phyloP scores from a whole-genome alignment of 2,797 vertebrate genomes.

The Cynopterus sphinx region DNA sequence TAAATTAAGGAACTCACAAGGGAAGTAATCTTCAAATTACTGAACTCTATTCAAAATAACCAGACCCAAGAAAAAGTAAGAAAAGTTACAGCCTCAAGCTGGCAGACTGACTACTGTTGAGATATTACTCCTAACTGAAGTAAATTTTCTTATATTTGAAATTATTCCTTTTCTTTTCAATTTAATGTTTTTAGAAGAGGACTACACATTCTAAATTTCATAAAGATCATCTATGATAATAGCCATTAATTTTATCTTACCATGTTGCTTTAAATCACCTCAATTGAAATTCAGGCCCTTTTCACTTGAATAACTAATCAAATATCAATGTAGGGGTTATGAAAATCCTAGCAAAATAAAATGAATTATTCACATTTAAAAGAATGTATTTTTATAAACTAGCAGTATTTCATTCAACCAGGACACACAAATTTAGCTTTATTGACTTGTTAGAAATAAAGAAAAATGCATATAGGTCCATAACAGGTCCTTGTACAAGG shows the following conservation, averaged over 20 bases:
- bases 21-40: slow-evolving; percentile 49
- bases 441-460: slow-evolving; percentile 24
- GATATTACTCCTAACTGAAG: slow-evolving; percentile 1
- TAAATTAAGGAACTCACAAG: slow-evolving; percentile 64
- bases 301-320: neutral
- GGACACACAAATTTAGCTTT: slow-evolving; percentile 54
- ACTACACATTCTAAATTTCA: neutral
- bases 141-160: slow-evolving; percentile 40
- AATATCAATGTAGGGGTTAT: neutral
- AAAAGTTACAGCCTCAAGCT: slow-evolving; percentile 30
- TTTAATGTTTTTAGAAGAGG: slow-evolving; percentile 11
- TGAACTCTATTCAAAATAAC: slow-evolving; percentile 22
- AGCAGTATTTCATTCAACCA: slow-evolving; percentile 66
- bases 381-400: slow-evolving; percentile 63
- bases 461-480: neutral
- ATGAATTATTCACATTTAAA: slow-evolving; percentile 63
- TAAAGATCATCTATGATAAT: neutral
- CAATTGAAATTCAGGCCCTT: neutral
- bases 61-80: slow-evolving; percentile 22
- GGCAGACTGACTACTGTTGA: slow-evolving; percentile 27
- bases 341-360: slow-evolving; percentile 60
- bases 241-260: neutral
- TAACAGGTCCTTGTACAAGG: slow-evolving; percentile 25
- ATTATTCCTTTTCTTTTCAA: neutral
- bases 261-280: slow-evolving; percentile 5